Evolutionary conservation across 2,113 vertebrate genomes (phyloP).

Genomic region (Daboia siamensis): DNA sequence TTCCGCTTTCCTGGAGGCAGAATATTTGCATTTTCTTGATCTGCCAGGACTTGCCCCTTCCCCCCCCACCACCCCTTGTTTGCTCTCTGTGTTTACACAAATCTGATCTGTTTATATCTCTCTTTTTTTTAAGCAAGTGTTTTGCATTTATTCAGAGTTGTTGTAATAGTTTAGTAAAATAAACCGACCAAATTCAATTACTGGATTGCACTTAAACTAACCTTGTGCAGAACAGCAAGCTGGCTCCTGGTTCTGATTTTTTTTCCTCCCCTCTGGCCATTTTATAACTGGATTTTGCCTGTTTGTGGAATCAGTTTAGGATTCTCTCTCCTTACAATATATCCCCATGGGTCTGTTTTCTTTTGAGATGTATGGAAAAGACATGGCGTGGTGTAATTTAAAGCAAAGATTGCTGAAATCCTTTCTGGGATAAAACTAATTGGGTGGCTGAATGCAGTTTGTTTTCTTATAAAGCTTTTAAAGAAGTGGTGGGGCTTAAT

Average conservation of each 20-base stretch:
- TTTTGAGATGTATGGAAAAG: rapidly evolving
- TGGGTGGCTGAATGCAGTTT: not conserved
- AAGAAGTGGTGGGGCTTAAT: not conserved
- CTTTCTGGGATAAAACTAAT: not conserved
- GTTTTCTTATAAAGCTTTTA: not conserved
- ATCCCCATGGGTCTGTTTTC: not conserved
- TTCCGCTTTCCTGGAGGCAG: not conserved
- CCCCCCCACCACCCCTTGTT: not conserved
- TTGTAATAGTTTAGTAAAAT: not conserved
- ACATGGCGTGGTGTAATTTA: not conserved
- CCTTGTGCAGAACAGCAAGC: not conserved
- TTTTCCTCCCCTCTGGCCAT: not conserved
- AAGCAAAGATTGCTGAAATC: not conserved
- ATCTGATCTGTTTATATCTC: not conserved
- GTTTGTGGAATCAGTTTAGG: not conserved
- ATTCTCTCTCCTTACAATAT: not conserved
- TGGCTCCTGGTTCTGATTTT: not conserved
- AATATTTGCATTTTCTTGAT: not conserved
- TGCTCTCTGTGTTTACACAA: not conserved
- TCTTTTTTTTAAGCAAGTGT: not conserved
- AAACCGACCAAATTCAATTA: not conserved
- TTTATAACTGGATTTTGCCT: not conserved
- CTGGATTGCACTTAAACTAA: not conserved
- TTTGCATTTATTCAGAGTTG: not conserved
- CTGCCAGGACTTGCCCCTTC: not conserved